Evolutionary conservation across 2,888 invertebrate genomes (phyloP).

Genomic region (Anarsia innoxiella): DNA sequence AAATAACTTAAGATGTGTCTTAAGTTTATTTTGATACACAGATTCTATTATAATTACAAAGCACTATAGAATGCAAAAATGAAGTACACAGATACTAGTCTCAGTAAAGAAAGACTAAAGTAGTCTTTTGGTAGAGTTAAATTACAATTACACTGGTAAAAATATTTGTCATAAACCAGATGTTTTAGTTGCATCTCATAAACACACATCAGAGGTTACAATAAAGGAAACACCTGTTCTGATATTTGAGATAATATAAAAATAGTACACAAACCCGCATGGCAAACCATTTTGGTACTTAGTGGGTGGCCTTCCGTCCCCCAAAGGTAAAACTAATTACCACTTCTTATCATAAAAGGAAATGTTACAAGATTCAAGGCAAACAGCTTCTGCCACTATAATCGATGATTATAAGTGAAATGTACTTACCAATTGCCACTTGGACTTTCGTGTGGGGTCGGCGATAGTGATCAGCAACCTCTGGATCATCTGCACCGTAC

Average conservation of each 20-base stretch:
- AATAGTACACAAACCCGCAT: slow-evolving; percentile 31
- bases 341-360: slow-evolving; percentile 58
- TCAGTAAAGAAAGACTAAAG: too few species aligned
- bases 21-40: too few species aligned
- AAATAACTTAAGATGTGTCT: too few species aligned
- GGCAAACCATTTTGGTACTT: slow-evolving; percentile 26
- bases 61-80: too few species aligned
- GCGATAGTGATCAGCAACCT: slow-evolving; percentile 85
- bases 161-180: too few species aligned
- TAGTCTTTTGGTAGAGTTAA: too few species aligned
- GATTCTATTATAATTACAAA: too few species aligned
- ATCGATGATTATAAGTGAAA: neutral
- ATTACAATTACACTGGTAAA: too few species aligned
- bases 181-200: too few species aligned
- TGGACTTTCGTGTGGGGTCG: slow-evolving; percentile 87
- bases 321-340: slow-evolving; percentile 51
- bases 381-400: slow-evolving; percentile 32
- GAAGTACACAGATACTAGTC: too few species aligned
- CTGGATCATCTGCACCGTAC: slow-evolving; percentile 93
- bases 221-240: slow-evolving; percentile 8
- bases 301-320: slow-evolving; percentile 57
- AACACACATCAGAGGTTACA: too few species aligned
- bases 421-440: slow-evolving; percentile 88
- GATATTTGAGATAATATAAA: slow-evolving; percentile 7
- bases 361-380: slow-evolving; percentile 56